These are phyloP conservation scores for Cetoscarus ocellatus DNA, from an alignment of 2,797 vertebrate genomes.

Conservation along the genomic window DNA sequence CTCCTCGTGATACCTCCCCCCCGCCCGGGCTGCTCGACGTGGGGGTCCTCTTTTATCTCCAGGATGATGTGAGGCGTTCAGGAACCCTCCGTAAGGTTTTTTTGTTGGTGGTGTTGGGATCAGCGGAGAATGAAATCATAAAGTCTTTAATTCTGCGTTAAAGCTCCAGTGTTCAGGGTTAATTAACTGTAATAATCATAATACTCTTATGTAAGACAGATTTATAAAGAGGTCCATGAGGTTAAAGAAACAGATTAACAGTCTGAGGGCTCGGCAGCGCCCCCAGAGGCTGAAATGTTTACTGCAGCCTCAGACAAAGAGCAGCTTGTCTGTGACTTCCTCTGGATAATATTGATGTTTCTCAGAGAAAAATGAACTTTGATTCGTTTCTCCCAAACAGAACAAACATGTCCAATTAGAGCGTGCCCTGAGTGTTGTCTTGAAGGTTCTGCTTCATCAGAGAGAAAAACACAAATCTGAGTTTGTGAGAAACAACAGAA, in stretches of 20 bases:
- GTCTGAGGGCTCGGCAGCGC: background rate
- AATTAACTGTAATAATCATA: constrained; percentile 6
- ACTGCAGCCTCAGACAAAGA: background rate
- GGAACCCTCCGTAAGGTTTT: constrained; percentile 16
- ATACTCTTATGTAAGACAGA: constrained; percentile 14
- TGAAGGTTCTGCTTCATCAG: background rate
- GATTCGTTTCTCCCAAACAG: background rate
- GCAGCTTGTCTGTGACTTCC: background rate
- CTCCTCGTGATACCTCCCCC: constrained; percentile 33
- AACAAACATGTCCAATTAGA: background rate
- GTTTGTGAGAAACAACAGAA: background rate
- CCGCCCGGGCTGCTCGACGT: constrained; percentile 21
- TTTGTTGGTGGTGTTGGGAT: constrained; percentile 3
- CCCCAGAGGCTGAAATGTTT: background rate
- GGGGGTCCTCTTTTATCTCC: constrained; percentile 28
- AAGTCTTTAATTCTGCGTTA: constrained; percentile 16
- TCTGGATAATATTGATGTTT: background rate
- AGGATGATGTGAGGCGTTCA: constrained; percentile 22
- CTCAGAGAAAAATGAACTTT: background rate
- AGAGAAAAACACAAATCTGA: background rate
- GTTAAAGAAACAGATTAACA: constrained; percentile 10
- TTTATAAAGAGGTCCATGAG: constrained; percentile 1
- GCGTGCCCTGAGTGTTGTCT: no score
- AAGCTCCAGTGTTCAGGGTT: background rate
- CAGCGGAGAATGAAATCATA: constrained; percentile 4